Conservation (phyloP, 2,113 vertebrate genomes). For the Thunnus thynnus region DNA sequence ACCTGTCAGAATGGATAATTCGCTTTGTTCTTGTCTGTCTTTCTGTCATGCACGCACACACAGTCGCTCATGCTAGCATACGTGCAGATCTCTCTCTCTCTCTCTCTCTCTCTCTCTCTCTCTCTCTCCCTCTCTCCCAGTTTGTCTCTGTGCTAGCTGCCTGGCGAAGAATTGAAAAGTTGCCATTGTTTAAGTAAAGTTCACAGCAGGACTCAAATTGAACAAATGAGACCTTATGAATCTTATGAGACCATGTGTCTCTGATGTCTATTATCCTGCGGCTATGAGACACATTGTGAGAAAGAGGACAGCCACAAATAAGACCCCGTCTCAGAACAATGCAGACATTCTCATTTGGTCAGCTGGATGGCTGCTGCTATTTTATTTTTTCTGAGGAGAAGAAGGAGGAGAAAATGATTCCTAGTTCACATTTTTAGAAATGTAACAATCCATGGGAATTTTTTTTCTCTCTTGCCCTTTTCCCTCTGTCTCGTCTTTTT, state of each 20-base stretch:
- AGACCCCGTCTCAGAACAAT: slow-evolving; percentile 55
- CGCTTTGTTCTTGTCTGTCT: not conserved
- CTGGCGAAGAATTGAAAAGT: slow-evolving; percentile 60
- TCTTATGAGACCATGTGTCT: slow-evolving; percentile 69
- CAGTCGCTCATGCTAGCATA: slow-evolving; percentile 9
- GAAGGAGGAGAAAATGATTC: slow-evolving; percentile 2
- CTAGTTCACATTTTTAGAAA: slow-evolving; percentile 8
- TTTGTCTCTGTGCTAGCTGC: not conserved
- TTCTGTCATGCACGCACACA: not conserved
- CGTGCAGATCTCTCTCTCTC: slow-evolving; percentile 3
- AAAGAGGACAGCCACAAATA: slow-evolving; percentile 41
- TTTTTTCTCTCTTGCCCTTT: not conserved
- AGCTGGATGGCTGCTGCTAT: slow-evolving; percentile 44
- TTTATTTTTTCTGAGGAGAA: not conserved
- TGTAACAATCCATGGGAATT: not conserved
- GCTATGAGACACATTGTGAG: slow-evolving; percentile 70
- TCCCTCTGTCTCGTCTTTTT: not conserved
- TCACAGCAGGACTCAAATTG: slow-evolving; percentile 62
- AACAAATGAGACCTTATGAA: slow-evolving; percentile 75
- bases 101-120: too few relatives aligned
- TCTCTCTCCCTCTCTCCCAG: too few relatives aligned
- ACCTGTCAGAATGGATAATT: not conserved
- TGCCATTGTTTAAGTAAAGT: slow-evolving; percentile 65
- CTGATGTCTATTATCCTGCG: slow-evolving; percentile 60
- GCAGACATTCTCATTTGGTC: slow-evolving; percentile 66